These are phyloP conservation scores for Noturus placidus DNA, from an alignment of 2,113 vertebrate species.

Conservation along the genomic window DNA sequence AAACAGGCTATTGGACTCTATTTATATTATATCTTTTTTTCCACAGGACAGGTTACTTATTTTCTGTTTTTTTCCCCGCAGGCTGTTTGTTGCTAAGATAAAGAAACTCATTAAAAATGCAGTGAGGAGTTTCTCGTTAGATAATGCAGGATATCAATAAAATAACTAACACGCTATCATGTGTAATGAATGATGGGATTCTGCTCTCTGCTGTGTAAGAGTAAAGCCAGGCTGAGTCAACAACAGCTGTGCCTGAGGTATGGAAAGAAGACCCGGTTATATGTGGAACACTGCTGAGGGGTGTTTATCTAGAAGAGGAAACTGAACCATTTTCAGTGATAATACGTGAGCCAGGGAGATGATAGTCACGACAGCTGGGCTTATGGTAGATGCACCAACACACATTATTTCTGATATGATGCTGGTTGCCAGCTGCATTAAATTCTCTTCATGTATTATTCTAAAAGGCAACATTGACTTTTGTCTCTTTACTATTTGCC, in stretches of 20 bases:
- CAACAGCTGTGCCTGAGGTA: constrained; percentile 9
- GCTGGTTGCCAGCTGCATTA: not conserved
- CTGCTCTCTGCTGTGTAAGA: constrained; percentile 60
- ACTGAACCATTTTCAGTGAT: not conserved
- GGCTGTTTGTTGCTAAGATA: constrained; percentile 50
- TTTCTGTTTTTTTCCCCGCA: constrained; percentile 28
- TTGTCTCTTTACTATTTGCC: not conserved
- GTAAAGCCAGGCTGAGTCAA: constrained; percentile 45
- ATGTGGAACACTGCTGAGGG: constrained; percentile 7
- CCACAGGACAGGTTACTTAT: constrained; percentile 16
- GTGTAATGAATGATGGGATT: constrained; percentile 71
- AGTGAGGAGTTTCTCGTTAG: constrained; percentile 62
- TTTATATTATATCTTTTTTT: constrained; percentile 22
- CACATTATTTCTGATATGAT: not conserved
- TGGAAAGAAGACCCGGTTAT: constrained; percentile 12
- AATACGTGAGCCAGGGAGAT: not conserved
- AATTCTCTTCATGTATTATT: not conserved
- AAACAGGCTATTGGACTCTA: not conserved
- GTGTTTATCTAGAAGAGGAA: not conserved
- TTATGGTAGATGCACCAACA: not conserved
- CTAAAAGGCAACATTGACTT: not conserved
- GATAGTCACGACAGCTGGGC: not conserved
- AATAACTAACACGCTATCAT: constrained; percentile 70
- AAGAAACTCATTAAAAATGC: constrained; percentile 66
- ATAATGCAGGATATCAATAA: constrained; percentile 64